Base-by-base conservation (phyloP, 2,888 invertebrate genomes). In the Thecocarcelia acutangulata region DNA sequence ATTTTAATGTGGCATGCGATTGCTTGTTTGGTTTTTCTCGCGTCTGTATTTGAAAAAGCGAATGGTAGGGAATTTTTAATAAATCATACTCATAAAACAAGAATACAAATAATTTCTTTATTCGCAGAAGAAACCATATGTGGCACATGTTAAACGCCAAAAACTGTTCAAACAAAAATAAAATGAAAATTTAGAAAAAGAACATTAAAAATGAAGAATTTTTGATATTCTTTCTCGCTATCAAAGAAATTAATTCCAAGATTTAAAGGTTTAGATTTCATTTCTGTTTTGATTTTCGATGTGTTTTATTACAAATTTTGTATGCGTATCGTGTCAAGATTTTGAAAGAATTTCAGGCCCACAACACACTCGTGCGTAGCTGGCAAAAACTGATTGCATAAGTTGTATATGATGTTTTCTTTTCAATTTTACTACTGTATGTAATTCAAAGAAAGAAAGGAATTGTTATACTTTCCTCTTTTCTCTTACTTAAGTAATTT, bases 271-370 rank as follows among this genome's bases (percentile, higher is more conserved):
- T 15, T 28, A 13, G 17, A 5, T 6, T 33, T 56, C 9, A 11
- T 56, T 28, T 19, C 42, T 44, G 19, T 5, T 12, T 59, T 63
- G n/a, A 33, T 21, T 56, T 37, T 33, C 12, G 33, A 37, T 24
- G 15, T 61, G 17, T 66, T 12, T 50, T 54, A 33, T 44, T 40
- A 59, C 75, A 54, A 61, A 74, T 80, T 80, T 74, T 33, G 80
- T 75, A 80, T 80, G 74, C 80, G 58, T 74, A 74, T 52, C 74
- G 75, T 64, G 80, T 69, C 33, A 74, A 75, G 21, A 63, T 69
- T 50, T 50, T 64, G 58, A 69, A 80, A 24, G 24, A 48, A 3
- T 9, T 33, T 8, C 4, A 8, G 33, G 6, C 33, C 33, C 33
- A 40, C 28, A 17, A 21, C 37, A 56, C 21, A 21, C 46, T 56